Conservation (phyloP, 1,140 invertebrate genomes). For the Ceratina australensis region DNA sequence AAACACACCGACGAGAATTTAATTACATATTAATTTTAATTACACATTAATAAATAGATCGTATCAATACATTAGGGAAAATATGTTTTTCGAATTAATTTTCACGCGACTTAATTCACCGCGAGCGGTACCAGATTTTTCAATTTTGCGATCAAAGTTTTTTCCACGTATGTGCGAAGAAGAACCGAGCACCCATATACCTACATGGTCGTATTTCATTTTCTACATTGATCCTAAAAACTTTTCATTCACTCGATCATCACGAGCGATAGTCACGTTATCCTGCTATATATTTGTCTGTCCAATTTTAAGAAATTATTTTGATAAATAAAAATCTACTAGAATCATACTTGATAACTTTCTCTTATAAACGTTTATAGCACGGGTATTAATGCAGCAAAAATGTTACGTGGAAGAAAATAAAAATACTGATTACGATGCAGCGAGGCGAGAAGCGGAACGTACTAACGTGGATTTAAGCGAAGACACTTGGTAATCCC, state of each 20-base stretch:
- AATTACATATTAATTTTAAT: too few relatives aligned
- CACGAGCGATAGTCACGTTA: too few relatives aligned
- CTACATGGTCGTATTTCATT: background rate
- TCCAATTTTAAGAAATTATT: background rate
- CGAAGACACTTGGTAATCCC: background rate
- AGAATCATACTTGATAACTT: too few relatives aligned
- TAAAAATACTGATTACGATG: background rate
- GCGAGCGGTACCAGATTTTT: background rate
- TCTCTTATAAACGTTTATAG: too few relatives aligned
- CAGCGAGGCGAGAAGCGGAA: background rate
- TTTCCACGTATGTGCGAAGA: background rate
- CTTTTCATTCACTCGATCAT: background rate
- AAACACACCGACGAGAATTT: too few relatives aligned
- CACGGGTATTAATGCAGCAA: too few relatives aligned
- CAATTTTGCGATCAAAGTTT: slow-evolving; percentile 22
- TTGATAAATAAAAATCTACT: too few relatives aligned
- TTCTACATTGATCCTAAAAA: slow-evolving; percentile 7
- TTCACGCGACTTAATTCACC: background rate
- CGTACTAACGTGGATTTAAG: background rate
- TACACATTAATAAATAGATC: too few relatives aligned
- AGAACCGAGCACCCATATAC: background rate
- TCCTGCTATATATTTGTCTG: background rate
- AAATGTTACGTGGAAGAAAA: background rate
- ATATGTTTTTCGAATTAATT: background rate
- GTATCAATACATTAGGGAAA: too few relatives aligned